Base-by-base conservation (phyloP, 53 echinoderm and acorn worm species). In the Astropecten irregularis region DNA sequence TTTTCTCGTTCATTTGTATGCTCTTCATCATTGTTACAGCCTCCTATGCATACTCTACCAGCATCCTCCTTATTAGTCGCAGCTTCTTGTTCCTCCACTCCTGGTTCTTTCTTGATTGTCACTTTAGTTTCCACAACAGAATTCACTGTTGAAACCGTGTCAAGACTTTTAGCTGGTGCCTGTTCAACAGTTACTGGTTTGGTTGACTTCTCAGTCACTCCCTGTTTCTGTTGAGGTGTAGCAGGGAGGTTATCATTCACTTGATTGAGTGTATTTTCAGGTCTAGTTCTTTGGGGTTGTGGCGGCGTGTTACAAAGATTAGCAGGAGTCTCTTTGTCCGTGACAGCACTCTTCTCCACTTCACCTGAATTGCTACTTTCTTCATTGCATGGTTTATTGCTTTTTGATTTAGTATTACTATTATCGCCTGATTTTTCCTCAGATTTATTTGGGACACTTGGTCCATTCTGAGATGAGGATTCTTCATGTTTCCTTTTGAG, bases 381-480 rank as follows among this genome's bases (percentile, higher is more conserved):
- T 30, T 60, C 79, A 79, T 50, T 85, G 74, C 76, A 47, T 85
- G 65, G 40, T 56, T 85, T 85, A 64, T 85, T 85, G 64, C 86
- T 76, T 21, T 74, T 76, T 29, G 76, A 59, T n/a, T n/a, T n/a
- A 63, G 72, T 85, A 3, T 49, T 37, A 23, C 9, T 76, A 40
- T 85, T 76, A 21, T 76, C 63, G 39, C 60, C 9, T 38, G 31
- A 35, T 34, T 73, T 66, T n/a, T 52, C 76, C 38, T 85, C 76
- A 25, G 53, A 40, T 46, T 85, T 76, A 47, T 65, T 65, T 40
- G 28, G 38, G 21, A 26, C 39, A 26, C 56, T 73, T 23, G 76
- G 76, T 21, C 79, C 85, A 69, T 68, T 77, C 25, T 77, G 56
- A 18, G 69, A 73, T 5, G 69, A 35, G 20, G 16, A 19, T 54